Evolutionary conservation across 1,140 invertebrate species (phyloP), one percentile per base, ranked within the genome.

Genomic region (Acyrthosiphon pisum): DNA sequence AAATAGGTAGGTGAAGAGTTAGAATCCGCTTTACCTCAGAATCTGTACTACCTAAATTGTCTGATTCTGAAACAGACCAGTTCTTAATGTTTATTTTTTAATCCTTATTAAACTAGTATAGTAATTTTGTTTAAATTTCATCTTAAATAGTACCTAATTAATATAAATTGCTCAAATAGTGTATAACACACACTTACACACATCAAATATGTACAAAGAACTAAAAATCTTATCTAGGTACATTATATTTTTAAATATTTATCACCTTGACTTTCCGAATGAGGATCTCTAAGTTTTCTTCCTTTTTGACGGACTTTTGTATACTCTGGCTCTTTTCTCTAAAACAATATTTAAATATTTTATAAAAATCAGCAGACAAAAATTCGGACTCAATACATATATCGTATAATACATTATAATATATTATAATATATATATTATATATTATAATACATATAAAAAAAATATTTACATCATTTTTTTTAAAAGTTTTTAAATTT

Each of bases 11-110:
- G 96, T 97, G 97, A 95, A 98, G 97, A 94, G 97, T 97, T 96
- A 97, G 95, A 96, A 98, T 97, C 96, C 97, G 97, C 97, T 97
- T 97, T 96, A 97, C 97, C 96, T 97, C 97, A 95, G 97, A 97
- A 96, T 97, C 97, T 96, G 97, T 97, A 95, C 97, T 97, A 95
- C 97, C 97, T 96, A 97, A 96, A 96, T 98, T 98, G 96, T 97
- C 97, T 95, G 97, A 97, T 96, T 98, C 97, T 97, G 97, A 95
- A 97, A 97, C 94, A 95, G 94, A 76, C 41, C 89, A 86, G n/a
- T 89, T 26, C 56, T 41, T 68, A 93, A 20, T 94, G 48, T 37
- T 60, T 92, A 50, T 37, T 83, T 48, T 86, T 35, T 53, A 53
- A 89, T 46, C 26, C 41, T 48, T 7, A 53, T 88, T 53, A 88